Evolutionary conservation across 2,888 invertebrate species (phyloP), one percentile per base, ranked within the genome.

Genomic region (Hofmannophila pseudospretella): DNA sequence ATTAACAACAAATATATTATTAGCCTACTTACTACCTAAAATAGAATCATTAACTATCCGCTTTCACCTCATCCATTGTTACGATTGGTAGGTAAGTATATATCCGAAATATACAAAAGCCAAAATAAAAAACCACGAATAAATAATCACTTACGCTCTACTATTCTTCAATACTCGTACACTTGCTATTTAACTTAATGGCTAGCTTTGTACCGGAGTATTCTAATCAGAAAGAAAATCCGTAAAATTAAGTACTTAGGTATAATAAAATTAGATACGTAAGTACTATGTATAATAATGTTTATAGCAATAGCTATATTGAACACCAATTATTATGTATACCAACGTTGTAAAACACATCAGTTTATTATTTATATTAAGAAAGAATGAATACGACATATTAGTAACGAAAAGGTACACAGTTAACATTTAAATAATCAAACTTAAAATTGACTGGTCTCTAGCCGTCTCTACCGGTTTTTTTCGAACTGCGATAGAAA

Each of bases 31-130:
- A 19, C 27, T 20, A 32, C 32, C 28, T 27, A 36, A 35, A 32
- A 38, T 22, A 27, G 25, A 19, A 37, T 36, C 39, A 47, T 44
- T 46, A 43, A 39, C 41, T 37, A 37, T 45, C 39, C 27, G 44
- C 51, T 54, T 50, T 48, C 51, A 41, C 45, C 36, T 38, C 35
- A 32, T 36, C 44, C 42, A 45, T 48, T 49, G 46, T 46, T 42
- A 30, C 40, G 30, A 43, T n/a, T n/a, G n/a, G n/a, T n/a, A n/a
- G n/a, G n/a, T n/a, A n/a, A n/a, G n/a, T 35, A 23, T 23, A 36
- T 29, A 36, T 29, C 22, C 32, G 28, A 41, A 41, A 41, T 27
- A 16, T 34, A 39, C 35, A 47, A 44, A 36, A 38, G 30, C 30
- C 33, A 41, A 32, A 34, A 41, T 30, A 38, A 34, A 39, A 38